Percentiles rank a stretch among this genome's conserved stretches.
These are phyloP conservation scores for Bellardia pandia DNA, from an alignment of 2,888 invertebrate species.

Conservation along the genomic window DNA sequence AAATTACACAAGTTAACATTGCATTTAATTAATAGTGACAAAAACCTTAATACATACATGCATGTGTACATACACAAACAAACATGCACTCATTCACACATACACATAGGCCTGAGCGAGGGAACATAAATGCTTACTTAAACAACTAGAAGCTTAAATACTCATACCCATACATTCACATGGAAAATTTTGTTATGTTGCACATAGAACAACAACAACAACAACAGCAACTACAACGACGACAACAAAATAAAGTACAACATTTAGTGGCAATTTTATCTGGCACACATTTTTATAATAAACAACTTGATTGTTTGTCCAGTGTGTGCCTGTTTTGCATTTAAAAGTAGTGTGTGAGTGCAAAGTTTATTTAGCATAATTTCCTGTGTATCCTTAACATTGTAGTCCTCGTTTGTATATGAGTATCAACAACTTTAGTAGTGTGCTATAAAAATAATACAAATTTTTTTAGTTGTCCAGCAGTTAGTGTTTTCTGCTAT, in stretches of 20 bases:
- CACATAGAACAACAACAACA: not conserved
- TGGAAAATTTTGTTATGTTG: slow-evolving; percentile 6
- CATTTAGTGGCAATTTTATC: slow-evolving; percentile 37
- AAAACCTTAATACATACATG: slow-evolving; percentile 61
- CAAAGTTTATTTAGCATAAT: slow-evolving; percentile 70
- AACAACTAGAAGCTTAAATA: slow-evolving; percentile 28
- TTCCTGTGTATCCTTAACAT: slow-evolving; percentile 69
- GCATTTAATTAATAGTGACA: slow-evolving; percentile 74
- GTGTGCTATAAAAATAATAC: slow-evolving; percentile 51
- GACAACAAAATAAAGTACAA: not conserved
- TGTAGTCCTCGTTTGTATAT: slow-evolving; percentile 21
- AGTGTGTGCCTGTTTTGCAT: slow-evolving; percentile 49
- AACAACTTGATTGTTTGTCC: slow-evolving; percentile 55
- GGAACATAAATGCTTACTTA: slow-evolving; percentile 46
- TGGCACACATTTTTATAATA: slow-evolving; percentile 64
- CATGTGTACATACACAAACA: not conserved
- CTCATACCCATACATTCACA: not conserved
- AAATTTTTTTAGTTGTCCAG: slow-evolving; percentile 43
- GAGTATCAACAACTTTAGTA: slow-evolving; percentile 5
- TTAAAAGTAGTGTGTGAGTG: slow-evolving; percentile 20
- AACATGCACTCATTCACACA: slow-evolving; percentile 45
- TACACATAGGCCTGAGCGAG: not conserved
- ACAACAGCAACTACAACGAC: not conserved
- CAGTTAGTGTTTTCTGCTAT: not conserved
- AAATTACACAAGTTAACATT: slow-evolving; percentile 71